Conservation (phyloP, 2,113 vertebrate species). For the Leucosticte australis region DNA sequence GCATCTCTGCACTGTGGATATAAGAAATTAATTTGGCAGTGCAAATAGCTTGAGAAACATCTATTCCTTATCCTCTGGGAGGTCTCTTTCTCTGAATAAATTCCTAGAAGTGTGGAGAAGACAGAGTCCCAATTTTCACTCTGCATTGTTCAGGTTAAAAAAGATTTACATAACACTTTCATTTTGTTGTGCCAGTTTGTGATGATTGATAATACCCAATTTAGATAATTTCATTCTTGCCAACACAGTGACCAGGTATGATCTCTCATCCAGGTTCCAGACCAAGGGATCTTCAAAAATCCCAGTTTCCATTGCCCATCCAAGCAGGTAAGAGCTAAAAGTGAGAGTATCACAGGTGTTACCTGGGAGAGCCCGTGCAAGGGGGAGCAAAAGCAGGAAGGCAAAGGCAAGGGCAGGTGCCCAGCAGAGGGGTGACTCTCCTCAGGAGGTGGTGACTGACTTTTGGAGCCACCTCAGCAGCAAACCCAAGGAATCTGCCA, state of each 20-base stretch:
- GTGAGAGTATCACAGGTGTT: not conserved
- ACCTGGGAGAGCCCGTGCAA: not conserved
- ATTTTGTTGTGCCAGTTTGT: not conserved
- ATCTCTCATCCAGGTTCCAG: not conserved
- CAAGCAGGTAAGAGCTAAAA: not conserved
- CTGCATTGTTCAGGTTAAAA: not conserved
- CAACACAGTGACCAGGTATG: not conserved
- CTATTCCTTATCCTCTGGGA: not conserved
- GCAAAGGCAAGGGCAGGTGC: not conserved
- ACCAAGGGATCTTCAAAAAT: not conserved
- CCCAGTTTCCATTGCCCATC: not conserved
- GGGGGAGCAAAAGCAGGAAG: not conserved
- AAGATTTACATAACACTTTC: not conserved
- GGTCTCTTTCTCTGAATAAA: not conserved
- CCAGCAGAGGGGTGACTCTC: not conserved
- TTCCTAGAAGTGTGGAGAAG: not conserved
- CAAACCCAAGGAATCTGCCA: not conserved
- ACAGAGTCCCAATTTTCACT: not conserved
- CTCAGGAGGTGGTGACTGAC: not conserved
- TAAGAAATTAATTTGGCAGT: not conserved
- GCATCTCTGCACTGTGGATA: not conserved
- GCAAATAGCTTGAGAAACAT: not conserved
- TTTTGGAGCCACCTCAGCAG: not conserved
- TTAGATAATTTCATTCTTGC: not conserved
- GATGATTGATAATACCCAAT: not conserved